phyloP scores from a whole-genome alignment of 2,888 invertebrate species.

The Congeria kusceri region DNA sequence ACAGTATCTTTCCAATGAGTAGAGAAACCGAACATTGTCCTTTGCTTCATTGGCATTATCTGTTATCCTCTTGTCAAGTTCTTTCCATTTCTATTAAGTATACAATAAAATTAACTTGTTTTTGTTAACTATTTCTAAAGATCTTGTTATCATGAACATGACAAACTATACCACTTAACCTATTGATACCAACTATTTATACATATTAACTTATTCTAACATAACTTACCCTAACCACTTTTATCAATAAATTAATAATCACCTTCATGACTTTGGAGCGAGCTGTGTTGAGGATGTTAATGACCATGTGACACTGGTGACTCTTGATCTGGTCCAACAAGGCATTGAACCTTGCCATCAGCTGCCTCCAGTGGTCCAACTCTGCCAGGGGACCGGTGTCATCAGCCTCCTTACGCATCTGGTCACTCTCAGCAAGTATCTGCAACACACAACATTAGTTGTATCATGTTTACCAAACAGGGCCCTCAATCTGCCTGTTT shows the following conservation, averaged over 20 bases:
- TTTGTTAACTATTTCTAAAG: no score
- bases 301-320: conserved; percentile 79
- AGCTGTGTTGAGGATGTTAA: conserved; percentile 80
- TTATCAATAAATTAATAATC: background rate
- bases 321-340: conserved; percentile 82
- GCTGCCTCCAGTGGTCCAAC: conserved; percentile 84
- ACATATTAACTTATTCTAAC: no score
- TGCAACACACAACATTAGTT: conserved; percentile 49
- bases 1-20: conserved; percentile 84
- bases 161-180: no score
- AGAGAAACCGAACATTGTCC: conserved; percentile 84
- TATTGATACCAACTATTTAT: no score
- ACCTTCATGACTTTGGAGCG: conserved; percentile 82
- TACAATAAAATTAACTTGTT: no score
- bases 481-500: no score
- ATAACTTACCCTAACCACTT: background rate
- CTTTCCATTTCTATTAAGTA: conserved; percentile 78
- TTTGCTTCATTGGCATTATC: conserved; percentile 84
- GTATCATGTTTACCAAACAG: no score
- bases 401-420: conserved; percentile 92
- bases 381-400: conserved; percentile 90
- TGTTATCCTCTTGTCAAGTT: conserved; percentile 82
- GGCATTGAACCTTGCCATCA: conserved; percentile 82
- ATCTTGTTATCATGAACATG: no score
- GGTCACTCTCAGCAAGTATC: conserved; percentile 93